These are phyloP conservation scores for Coelogynopora nodosa DNA, from an alignment of 2,888 invertebrate species.

Conservation along the genomic window DNA sequence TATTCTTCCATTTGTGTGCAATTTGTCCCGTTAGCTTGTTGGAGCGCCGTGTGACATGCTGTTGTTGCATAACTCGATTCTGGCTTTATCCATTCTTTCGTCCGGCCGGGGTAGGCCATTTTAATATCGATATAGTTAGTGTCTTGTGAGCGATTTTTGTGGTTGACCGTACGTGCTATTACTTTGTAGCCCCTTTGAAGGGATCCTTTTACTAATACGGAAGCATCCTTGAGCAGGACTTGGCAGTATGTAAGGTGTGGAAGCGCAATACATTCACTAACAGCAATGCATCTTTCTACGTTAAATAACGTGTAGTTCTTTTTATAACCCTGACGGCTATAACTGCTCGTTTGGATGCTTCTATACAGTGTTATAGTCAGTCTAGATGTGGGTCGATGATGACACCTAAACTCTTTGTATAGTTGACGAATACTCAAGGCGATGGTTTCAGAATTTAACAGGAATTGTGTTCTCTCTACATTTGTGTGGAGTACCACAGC, in stretches of 20 bases:
- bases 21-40: not conserved
- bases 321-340: constrained; percentile 13
- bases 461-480: not conserved
- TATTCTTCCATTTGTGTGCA: constrained; percentile 22
- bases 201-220: not conserved
- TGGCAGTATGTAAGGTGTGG: not conserved
- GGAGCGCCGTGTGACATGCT: not conserved
- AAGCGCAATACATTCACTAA: not conserved
- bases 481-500: not conserved
- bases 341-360: not conserved
- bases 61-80: constrained; percentile 13
- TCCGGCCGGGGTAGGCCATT: constrained; percentile 24
- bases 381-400: constrained; percentile 9
- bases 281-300: not conserved
- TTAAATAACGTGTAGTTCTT: not conserved
- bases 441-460: not conserved
- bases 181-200: constrained; percentile 14
- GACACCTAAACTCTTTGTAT: constrained; percentile 6
- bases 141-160: constrained; percentile 6
- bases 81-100: constrained; percentile 23
- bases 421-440: constrained; percentile 16
- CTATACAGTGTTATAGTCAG: not conserved
- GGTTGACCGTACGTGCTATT: not conserved
- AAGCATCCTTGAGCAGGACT: not conserved
- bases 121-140: not conserved